phyloP scores from a whole-genome alignment of 2,797 vertebrate species.

The Helicolenus hilgendorfi region DNA sequence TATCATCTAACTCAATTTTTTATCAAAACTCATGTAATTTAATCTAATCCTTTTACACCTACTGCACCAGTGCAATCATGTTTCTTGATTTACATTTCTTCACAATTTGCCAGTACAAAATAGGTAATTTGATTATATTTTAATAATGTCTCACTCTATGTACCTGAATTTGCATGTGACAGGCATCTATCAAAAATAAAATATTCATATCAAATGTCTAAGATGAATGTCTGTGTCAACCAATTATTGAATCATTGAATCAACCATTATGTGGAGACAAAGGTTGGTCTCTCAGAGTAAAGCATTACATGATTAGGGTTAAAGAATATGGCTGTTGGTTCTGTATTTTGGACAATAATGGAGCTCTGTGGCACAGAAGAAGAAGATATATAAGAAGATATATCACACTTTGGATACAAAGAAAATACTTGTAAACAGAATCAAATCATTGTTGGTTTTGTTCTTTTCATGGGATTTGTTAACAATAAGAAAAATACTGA shows the following conservation, averaged over 20 bases:
- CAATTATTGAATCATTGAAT: no score
- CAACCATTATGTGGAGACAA: background rate
- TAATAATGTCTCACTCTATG: background rate
- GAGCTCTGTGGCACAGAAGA: background rate
- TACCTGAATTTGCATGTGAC: background rate
- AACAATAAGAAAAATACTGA: background rate
- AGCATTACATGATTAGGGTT: background rate
- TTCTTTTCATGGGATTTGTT: background rate
- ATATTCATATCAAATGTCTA: background rate
- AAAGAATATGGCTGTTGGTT: background rate
- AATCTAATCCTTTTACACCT: background rate
- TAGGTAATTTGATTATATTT: background rate
- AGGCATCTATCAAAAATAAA: background rate
- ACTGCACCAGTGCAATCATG: background rate
- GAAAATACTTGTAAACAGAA: background rate
- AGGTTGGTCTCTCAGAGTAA: background rate
- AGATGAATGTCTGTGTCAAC: background rate
- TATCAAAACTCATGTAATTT: background rate
- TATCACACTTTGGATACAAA: background rate
- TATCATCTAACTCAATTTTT: background rate
- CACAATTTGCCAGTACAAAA: background rate
- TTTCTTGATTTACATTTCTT: background rate
- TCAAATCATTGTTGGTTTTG: background rate
- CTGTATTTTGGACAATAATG: background rate
- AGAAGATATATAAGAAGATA: background rate